Conservation (phyloP, 2,888 invertebrate species). For the Volucella inflata region DNA sequence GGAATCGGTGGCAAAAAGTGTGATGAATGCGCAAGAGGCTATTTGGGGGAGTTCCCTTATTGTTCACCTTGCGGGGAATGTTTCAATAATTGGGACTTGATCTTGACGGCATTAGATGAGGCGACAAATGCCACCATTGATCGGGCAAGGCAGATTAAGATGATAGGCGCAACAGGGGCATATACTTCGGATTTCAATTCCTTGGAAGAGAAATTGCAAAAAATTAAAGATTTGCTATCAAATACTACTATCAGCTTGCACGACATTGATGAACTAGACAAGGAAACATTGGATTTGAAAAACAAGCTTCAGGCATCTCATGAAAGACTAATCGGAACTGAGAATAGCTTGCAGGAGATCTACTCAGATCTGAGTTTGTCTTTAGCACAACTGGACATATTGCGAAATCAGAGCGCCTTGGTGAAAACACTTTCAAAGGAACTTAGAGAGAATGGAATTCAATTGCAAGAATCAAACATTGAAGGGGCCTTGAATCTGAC, state of each 20-base stretch:
- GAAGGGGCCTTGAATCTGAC: slow-evolving; percentile 98
- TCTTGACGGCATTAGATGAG: slow-evolving; percentile 89
- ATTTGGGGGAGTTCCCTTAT: slow-evolving; percentile 93
- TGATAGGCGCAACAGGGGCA: slow-evolving; percentile 97
- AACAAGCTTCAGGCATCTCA: slow-evolving; percentile 85
- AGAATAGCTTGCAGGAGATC: slow-evolving; percentile 87
- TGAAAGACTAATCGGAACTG: slow-evolving; percentile 87
- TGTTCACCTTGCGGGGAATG: slow-evolving; percentile 99
- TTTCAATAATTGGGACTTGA: slow-evolving; percentile 98
- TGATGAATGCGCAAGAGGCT: slow-evolving; percentile 95
- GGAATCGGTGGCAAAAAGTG: slow-evolving; percentile 98
- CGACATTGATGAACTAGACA: slow-evolving; percentile 87
- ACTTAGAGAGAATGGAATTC: slow-evolving; percentile 94
- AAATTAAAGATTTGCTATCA: slow-evolving; percentile 91
- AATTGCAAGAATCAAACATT: slow-evolving; percentile 96
- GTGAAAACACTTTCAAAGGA: slow-evolving; percentile 89
- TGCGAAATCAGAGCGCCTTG: slow-evolving; percentile 87
- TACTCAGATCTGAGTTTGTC: slow-evolving; percentile 90
- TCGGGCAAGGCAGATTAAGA: slow-evolving; percentile 96
- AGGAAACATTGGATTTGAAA: slow-evolving; percentile 86
- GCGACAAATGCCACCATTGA: slow-evolving; percentile 92
- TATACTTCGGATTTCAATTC: slow-evolving; percentile 97
- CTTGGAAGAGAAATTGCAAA: slow-evolving; percentile 93
- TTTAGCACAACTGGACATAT: slow-evolving; percentile 88
- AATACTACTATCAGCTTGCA: slow-evolving; percentile 90